phyloP scores from a whole-genome alignment of 2,888 invertebrate species.

The Xestia xanthographa region DNA sequence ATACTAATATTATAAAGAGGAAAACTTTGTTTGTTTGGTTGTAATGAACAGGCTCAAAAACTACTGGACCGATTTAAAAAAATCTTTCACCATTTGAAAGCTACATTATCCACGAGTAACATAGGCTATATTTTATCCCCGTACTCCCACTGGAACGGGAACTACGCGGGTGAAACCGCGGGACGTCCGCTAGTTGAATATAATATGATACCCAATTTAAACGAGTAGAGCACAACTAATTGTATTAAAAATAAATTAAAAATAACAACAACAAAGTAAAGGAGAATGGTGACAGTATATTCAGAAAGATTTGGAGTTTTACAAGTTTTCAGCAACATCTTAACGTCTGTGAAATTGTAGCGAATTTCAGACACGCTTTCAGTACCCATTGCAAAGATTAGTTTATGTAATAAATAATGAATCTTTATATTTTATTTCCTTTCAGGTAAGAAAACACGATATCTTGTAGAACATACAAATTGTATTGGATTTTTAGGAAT shows the following conservation, averaged over 20 bases:
- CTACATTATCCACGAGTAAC: no score
- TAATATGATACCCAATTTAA: constrained; percentile 2
- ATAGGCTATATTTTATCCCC: no score
- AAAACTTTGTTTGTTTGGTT: no score
- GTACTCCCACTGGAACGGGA: no score
- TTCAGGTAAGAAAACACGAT: neutral
- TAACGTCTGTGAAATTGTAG: constrained; percentile 60
- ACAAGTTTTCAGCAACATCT: constrained; percentile 21
- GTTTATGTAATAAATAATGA: constrained; percentile 49
- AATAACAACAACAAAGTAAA: neutral
- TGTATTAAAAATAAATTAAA: no score
- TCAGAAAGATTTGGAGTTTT: constrained; percentile 16
- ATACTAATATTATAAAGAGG: no score
- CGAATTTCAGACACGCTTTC: constrained; percentile 60
- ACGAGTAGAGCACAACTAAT: constrained; percentile 13
- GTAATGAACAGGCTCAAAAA: no score
- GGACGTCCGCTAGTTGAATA: no score
- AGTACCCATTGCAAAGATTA: constrained; percentile 20
- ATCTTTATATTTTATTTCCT: constrained; percentile 10
- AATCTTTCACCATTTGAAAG: no score
- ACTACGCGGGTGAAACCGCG: no score
- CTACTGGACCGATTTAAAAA: no score
- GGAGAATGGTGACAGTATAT: neutral
- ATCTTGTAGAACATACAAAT: neutral
- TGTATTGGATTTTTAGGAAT: neutral